A percentile compares a stretch with the other conserved stretches of the same genome.
Evolutionary conservation across 2,113 vertebrate genomes (phyloP).

Genomic region (Poicephalus meyeri): DNA sequence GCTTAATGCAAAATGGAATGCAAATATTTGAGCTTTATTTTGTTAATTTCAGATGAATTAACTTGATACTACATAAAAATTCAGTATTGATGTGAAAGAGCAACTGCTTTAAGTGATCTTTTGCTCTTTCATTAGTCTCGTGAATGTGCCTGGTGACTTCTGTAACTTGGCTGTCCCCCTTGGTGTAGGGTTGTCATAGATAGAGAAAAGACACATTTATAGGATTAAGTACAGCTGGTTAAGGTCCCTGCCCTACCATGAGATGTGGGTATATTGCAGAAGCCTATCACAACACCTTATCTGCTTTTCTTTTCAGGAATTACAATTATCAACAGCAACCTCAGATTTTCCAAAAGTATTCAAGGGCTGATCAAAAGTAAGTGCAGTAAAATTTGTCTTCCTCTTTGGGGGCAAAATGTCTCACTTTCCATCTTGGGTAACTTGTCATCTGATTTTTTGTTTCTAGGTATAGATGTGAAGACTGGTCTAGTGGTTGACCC

Average conservation of each 20-base stretch:
- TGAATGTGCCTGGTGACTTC: background rate
- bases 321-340: conserved; percentile 84
- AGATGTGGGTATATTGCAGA: background rate
- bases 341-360: conserved; percentile 85
- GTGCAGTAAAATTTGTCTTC: background rate
- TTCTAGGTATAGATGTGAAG: conserved; percentile 77
- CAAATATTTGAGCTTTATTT: background rate
- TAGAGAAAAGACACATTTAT: background rate
- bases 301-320: conserved; percentile 79
- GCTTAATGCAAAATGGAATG: background rate
- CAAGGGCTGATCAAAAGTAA: conserved; percentile 94
- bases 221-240: background rate
- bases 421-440: background rate
- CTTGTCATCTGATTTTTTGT: background rate
- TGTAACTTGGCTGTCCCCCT: background rate
- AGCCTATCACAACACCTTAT: background rate
- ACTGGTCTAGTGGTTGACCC: conserved; percentile 91
- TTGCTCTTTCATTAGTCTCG: background rate
- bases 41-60: background rate
- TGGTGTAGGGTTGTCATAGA: background rate
- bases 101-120: background rate
- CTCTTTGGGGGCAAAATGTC: background rate
- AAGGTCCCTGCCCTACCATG: background rate
- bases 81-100: background rate
- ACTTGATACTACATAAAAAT: background rate